Base-by-base conservation (phyloP, 2,113 vertebrate genomes). In the Gavia stellata region DNA sequence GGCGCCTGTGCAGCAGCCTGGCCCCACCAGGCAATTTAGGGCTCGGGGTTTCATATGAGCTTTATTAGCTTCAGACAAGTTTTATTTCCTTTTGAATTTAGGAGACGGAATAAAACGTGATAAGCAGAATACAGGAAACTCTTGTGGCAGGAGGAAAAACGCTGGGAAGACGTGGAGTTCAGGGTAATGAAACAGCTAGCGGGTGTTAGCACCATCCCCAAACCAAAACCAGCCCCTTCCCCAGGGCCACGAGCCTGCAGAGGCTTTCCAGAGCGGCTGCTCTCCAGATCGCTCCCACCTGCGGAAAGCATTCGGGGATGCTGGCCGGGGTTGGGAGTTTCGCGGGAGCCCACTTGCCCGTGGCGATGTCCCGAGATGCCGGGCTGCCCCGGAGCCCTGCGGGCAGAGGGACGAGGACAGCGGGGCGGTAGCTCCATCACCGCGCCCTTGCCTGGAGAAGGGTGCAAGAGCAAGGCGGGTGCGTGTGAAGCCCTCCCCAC, bases 121-220 rank as follows among this genome's bases (percentile, higher is more conserved):
- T 63, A 36, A 77, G 83, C 36, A 55, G 44, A 77, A 38, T 9
- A 26, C 63, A 78, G 74, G 79, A 86, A 87, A 77, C 78, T 58
- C 45, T 49, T 75, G 72, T 0, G 10, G 34, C 0, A 0, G 72
- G 79, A 72, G 74, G 49, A 21, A 33, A 47, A 47, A 10, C 0
- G 2, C 25, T 14, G 75, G 65, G 75, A 52, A 91, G 56, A n/a
- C 47, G 47, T 1, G 3, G 79, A 73, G 34, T 20, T 33, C 7
- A 16, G 68, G 58, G 53, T 88, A 91, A 96, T 93, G 92, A 91
- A 92, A 94, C 90, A 94, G 86, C 81, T 83, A 33, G 50, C 1
- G 77, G 84, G 78, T 49, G 67, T 74, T 44, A 86, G 86, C 63
- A 36, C 36, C 62, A 49, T 9, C 52, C 74, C 73, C 81, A 90